A percentile compares a stretch with the other conserved stretches of the same genome.
These are phyloP conservation scores for Apodemia zela DNA, from an alignment of 2,888 invertebrate species.

Conservation along the genomic window DNA sequence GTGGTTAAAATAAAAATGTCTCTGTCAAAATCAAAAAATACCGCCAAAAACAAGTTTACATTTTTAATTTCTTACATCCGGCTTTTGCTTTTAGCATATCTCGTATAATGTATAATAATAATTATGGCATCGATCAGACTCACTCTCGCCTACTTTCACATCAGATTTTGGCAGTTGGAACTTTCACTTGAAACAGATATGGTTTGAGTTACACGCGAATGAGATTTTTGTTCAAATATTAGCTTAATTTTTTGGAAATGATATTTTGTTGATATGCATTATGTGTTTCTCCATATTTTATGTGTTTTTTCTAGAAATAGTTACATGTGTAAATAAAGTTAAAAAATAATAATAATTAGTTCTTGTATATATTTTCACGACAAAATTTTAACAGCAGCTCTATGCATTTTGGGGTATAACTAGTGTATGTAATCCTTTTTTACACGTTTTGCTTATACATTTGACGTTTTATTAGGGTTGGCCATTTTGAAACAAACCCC, in stretches of 20 bases:
- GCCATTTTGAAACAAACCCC: too few species aligned
- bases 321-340: neutral
- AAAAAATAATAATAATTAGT: too few species aligned
- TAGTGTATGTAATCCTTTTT: too few species aligned
- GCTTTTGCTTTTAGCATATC: constrained; percentile 73
- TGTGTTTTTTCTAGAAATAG: neutral
- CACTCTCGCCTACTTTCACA: constrained; percentile 71
- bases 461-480: too few species aligned
- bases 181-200: constrained; percentile 57
- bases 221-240: constrained; percentile 14
- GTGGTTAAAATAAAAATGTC: neutral
- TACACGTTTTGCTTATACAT: too few species aligned
- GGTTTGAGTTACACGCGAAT: constrained; percentile 24
- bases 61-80: constrained; percentile 49
- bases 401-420: too few species aligned
- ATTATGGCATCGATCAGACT: constrained; percentile 75
- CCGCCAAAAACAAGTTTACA: neutral
- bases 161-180: constrained; percentile 72
- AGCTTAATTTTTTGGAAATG: too few species aligned
- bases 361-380: too few species aligned
- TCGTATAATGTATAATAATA: constrained; percentile 76
- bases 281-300: too few species aligned
- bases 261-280: too few species aligned
- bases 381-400: too few species aligned
- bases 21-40: neutral